These are phyloP conservation scores for Caenorhabditis elegans DNA, from an alignment of 1,140 invertebrate genomes.

Conservation along the genomic window DNA sequence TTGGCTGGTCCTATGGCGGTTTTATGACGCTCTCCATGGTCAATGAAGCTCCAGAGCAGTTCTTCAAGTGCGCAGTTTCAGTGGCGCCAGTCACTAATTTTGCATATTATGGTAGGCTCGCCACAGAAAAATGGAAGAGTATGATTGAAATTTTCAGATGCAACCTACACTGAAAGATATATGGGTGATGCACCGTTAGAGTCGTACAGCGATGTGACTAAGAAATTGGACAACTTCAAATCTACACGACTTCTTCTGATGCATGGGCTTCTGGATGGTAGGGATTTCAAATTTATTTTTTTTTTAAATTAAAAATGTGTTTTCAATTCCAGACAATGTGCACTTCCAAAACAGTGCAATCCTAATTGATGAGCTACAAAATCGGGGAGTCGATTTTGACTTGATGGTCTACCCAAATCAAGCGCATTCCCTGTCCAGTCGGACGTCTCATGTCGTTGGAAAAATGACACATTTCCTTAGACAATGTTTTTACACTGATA, in stretches of 20 bases:
- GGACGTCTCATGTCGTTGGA: not conserved
- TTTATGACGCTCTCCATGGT: constrained; percentile 58
- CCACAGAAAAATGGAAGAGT: not conserved
- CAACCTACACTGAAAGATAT: constrained; percentile 65
- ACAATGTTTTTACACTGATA: not conserved
- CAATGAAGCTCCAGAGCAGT: constrained; percentile 48
- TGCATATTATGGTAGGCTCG: constrained; percentile 56
- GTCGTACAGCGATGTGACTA: constrained; percentile 47
- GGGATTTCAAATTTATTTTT: not conserved
- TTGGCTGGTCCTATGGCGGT: constrained; percentile 65
- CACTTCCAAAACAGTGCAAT: constrained; percentile 66
- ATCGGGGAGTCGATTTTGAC: constrained; percentile 60
- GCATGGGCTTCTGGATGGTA: constrained; percentile 61
- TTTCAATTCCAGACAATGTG: constrained; percentile 65
- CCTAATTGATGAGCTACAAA: constrained; percentile 57
- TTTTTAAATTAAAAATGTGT: not conserved
- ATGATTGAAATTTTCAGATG: constrained; percentile 49
- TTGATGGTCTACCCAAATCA: constrained; percentile 56
- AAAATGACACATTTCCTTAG: not conserved
- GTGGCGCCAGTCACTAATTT: constrained; percentile 65
- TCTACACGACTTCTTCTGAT: constrained; percentile 52
- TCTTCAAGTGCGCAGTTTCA: constrained; percentile 62
- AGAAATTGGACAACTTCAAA: constrained; percentile 50
- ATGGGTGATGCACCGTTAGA: constrained; percentile 63
- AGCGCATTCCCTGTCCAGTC: not conserved